A percentile compares a stretch with the other conserved stretches of the same genome.
phyloP scores from a whole-genome alignment of 2,113 vertebrate genomes.

The Psittacula cyanocephala region DNA sequence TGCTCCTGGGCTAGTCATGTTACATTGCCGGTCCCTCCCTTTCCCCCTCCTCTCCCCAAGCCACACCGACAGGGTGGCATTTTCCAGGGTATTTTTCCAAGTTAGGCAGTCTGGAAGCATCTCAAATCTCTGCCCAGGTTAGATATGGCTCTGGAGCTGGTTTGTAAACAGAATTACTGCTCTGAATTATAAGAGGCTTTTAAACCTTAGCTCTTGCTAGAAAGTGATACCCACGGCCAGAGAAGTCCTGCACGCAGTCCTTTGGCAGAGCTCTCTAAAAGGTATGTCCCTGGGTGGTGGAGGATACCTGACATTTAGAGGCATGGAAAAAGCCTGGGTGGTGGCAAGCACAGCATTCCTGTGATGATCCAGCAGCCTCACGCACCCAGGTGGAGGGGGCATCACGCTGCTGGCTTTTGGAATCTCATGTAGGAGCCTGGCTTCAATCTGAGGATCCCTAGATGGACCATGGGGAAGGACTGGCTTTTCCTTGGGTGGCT shows the following conservation, averaged over 20 bases:
- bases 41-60: background rate
- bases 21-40: background rate
- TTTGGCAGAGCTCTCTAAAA: background rate
- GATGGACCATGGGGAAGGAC: background rate
- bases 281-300: background rate
- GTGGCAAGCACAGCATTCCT: background rate
- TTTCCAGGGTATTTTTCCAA: background rate
- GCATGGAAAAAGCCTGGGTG: background rate
- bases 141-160: background rate
- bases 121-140: background rate
- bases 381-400: fast-evolving
- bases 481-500: background rate
- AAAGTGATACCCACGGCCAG: background rate
- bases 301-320: background rate
- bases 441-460: background rate
- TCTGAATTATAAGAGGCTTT: background rate
- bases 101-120: background rate
- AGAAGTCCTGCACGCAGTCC: background rate
- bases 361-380: background rate
- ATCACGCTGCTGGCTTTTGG: fast-evolving
- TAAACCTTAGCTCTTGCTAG: background rate
- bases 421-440: background rate
- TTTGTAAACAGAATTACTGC: background rate
- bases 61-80: background rate
- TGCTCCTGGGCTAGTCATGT: background rate